Base-by-base conservation (phyloP, 2,113 vertebrate species). In the Leptocoma aspasia region DNA sequence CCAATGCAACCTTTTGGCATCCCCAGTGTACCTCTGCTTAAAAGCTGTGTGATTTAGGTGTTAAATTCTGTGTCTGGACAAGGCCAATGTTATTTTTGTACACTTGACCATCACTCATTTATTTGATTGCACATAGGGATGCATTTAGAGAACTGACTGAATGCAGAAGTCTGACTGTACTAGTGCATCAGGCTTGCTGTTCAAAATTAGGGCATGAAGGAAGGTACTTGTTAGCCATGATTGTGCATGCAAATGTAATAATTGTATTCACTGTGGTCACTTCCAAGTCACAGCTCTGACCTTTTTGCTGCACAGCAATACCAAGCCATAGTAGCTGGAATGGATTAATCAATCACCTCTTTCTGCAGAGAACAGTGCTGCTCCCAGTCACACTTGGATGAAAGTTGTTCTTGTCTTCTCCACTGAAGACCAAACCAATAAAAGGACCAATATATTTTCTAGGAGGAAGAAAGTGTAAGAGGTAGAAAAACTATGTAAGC, bases 191-290 rank as follows among this genome's bases (percentile, higher is more conserved):
- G 47, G 39, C 33, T 52, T 82, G 42, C 39, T 86, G 76, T 49
- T 76, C 66, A 49, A 16, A 72, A 60, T 39, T 1, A n/a, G 15
- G 41, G 41, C 41, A 31, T 33, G 63, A 63, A 61, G 39, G 24
- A 52, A 52, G 11, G 19, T 26, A 13, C 14, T 61, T 0, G 0
- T 45, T 84, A 63, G 42, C 47, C 6, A 10, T 47, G 56, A 41
- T 0, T 53, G 60, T 64, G 41, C 49, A n/a, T 42, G 44, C 37
- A 60, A 4, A 79, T 50, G 7, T 35, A 30, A 12, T 59, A 45
- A n/a, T 44, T 54, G 23, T 24, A 45, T 66, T 79, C 70, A 30
- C 35, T 30, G 60, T 42, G 57, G 18, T 37, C 0, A 0, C 19
- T 79, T 53, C 53, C 52, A 30, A 11, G 23, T 66, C 49, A 47